Conservation (phyloP, 2,113 vertebrate genomes). For the Pavo muticus region DNA sequence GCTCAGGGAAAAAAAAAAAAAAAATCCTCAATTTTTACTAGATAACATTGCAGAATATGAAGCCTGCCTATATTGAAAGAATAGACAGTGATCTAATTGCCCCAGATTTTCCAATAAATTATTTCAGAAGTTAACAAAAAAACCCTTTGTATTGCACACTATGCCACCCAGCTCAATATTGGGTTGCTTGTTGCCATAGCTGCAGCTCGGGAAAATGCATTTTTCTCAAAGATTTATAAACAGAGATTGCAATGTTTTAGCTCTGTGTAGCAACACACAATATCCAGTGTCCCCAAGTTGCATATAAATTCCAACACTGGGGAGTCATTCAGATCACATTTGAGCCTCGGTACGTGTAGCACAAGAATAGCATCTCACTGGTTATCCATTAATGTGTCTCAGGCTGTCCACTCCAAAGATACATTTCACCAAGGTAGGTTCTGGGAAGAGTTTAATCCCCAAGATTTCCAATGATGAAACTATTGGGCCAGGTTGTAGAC, state of each 20-base stretch:
- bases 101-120: background rate
- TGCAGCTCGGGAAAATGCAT: conserved; percentile 70
- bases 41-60: background rate
- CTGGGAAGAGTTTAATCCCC: background rate
- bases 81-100: background rate
- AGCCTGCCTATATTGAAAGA: background rate
- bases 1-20: background rate
- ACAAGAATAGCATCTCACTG: conserved; percentile 5
- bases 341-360: conserved; percentile 42
- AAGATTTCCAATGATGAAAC: background rate
- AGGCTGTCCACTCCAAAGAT: conserved; percentile 19
- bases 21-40: background rate
- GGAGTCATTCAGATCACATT: conserved; percentile 38
- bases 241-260: conserved; percentile 66
- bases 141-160: background rate
- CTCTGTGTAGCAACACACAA: conserved; percentile 63
- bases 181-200: conserved; percentile 72
- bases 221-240: conserved; percentile 75
- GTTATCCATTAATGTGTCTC: background rate
- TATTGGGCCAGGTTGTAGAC: background rate
- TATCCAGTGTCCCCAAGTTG: conserved; percentile 52
- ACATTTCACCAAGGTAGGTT: background rate
- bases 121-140: background rate
- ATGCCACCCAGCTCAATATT: conserved; percentile 15
- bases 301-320: conserved; percentile 61